phyloP scores from a whole-genome alignment of 2,113 vertebrate species.

The Gobio gobio region DNA sequence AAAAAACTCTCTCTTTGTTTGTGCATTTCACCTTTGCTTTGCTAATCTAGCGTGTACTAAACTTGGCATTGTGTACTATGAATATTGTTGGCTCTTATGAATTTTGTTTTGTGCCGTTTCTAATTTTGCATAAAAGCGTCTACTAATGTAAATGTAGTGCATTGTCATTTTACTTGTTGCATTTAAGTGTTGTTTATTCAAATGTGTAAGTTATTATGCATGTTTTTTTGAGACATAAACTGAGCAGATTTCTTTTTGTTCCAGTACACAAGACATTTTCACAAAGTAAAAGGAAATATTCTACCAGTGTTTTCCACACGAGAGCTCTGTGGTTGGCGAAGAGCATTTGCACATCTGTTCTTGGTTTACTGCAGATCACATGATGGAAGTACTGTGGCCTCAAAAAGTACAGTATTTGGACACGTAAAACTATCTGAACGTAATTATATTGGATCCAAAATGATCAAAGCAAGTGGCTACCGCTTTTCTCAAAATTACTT shows the following conservation, averaged over 20 bases:
- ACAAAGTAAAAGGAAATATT: background rate
- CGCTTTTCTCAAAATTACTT: background rate
- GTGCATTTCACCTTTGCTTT: background rate
- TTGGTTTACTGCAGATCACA: background rate
- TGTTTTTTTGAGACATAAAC: background rate
- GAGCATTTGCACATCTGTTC: constrained; percentile 26
- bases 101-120: background rate
- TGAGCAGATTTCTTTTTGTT: background rate
- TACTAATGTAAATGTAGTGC: no score
- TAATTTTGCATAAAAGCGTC: background rate
- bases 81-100: background rate
- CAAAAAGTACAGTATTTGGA: background rate
- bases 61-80: background rate
- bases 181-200: background rate
- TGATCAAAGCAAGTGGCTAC: background rate
- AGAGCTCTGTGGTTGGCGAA: background rate
- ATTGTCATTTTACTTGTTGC: background rate
- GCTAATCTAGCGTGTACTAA: background rate
- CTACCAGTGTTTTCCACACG: background rate
- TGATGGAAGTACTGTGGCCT: background rate
- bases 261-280: background rate
- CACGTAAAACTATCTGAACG: background rate
- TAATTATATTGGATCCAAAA: background rate
- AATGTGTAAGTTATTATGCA: background rate
- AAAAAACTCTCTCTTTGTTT: no score